These are phyloP conservation scores for Branchellion lobata DNA, from an alignment of 2,888 invertebrate species.

Conservation along the genomic window DNA sequence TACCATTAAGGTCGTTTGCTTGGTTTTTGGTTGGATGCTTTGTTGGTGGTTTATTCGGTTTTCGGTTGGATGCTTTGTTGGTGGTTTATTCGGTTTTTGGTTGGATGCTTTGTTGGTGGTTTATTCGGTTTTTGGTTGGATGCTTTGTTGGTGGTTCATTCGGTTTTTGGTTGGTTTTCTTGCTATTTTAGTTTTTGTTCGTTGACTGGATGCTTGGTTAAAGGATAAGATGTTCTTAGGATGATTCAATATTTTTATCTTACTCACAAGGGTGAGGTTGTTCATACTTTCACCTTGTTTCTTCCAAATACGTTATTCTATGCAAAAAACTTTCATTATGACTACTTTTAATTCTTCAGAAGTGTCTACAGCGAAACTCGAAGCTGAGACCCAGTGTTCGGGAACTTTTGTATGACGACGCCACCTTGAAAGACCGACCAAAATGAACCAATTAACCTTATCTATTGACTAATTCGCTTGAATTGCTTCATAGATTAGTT, in stretches of 20 bases:
- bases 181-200: too few species aligned
- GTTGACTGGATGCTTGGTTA: too few species aligned
- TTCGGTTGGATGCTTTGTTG: not conserved
- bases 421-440: too few species aligned
- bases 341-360: conserved; percentile 8
- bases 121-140: not conserved
- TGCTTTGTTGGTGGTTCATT: not conserved
- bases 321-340: too few species aligned
- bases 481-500: too few species aligned
- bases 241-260: too few species aligned
- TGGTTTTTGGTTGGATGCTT: not conserved
- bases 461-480: too few species aligned
- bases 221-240: too few species aligned
- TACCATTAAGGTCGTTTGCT: conserved; percentile 19
- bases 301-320: too few species aligned
- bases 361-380: conserved; percentile 21
- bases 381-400: conserved; percentile 17
- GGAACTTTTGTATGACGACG: conserved; percentile 16
- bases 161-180: not conserved
- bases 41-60: not conserved
- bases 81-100: not conserved
- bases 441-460: too few species aligned
- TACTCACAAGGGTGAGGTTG: too few species aligned
- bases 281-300: too few species aligned
- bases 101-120: not conserved